Percentiles rank a stretch among this genome's conserved stretches.
phyloP scores from a whole-genome alignment of 2,888 invertebrate species.

The Sipunculus nudus region DNA sequence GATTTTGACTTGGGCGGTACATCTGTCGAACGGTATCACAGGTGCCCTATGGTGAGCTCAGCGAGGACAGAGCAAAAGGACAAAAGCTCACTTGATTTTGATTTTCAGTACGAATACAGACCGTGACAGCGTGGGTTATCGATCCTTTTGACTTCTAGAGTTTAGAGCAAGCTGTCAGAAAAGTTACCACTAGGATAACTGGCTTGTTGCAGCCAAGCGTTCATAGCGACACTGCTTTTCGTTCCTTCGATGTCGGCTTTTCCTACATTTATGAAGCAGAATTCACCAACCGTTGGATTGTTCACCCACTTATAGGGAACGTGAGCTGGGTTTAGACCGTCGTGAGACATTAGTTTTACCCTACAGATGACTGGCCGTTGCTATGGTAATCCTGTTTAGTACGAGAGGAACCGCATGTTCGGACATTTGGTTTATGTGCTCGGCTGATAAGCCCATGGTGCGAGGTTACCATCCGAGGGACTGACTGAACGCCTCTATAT shows the following conservation, averaged over 20 bases:
- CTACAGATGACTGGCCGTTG: slow-evolving; percentile 69
- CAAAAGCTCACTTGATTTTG: slow-evolving; percentile 76
- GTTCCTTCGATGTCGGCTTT: slow-evolving; percentile 80
- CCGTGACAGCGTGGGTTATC: slow-evolving; percentile 76
- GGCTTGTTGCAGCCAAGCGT: slow-evolving; percentile 75
- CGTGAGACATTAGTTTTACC: slow-evolving; percentile 75
- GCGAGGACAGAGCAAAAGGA: slow-evolving; percentile 77
- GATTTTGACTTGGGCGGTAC: slow-evolving; percentile 77
- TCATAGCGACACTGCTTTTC: slow-evolving; percentile 77
- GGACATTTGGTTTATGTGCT: slow-evolving; percentile 74
- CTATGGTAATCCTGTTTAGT: slow-evolving; percentile 52
- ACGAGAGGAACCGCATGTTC: slow-evolving; percentile 71
- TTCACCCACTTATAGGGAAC: slow-evolving; percentile 76
- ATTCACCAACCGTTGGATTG: slow-evolving; percentile 78
- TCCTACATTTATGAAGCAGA: slow-evolving; percentile 80
- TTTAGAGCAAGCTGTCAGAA: slow-evolving; percentile 75
- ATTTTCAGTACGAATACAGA: slow-evolving; percentile 75
- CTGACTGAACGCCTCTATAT: slow-evolving; percentile 71
- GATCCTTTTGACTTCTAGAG: slow-evolving; percentile 72
- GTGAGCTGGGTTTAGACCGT: slow-evolving; percentile 76
- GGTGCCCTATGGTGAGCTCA: slow-evolving; percentile 73
- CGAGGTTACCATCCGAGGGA: slow-evolving; percentile 76
- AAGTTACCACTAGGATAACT: slow-evolving; percentile 79
- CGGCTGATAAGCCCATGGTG: slow-evolving; percentile 75
- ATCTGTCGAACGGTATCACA: slow-evolving; percentile 75